A percentile compares a stretch with the other conserved stretches of the same genome.
Conservation (phyloP, 1,140 invertebrate genomes). For the Leptopilina boulardi region DNA sequence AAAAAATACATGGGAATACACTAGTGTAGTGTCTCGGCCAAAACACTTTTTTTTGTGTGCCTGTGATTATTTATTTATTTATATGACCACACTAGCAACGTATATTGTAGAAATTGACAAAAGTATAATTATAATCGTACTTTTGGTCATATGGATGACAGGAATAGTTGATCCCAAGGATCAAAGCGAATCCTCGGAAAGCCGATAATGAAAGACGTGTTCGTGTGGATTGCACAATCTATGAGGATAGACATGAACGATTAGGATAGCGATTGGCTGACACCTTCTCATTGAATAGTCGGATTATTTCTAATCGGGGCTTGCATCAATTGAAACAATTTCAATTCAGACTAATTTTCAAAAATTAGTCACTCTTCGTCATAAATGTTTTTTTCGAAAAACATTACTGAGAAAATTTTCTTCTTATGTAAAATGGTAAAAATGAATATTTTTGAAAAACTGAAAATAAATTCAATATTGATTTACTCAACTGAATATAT, state of each 20-base stretch:
- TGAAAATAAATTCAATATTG: constrained; percentile 9
- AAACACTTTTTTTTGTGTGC: too few species aligned
- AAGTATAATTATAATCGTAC: background rate
- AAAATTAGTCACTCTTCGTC: too few species aligned
- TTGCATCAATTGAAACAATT: constrained; percentile 14
- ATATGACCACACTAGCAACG: too few species aligned
- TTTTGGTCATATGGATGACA: background rate
- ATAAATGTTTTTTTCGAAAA: too few species aligned
- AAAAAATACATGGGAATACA: too few species aligned
- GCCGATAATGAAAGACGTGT: constrained; percentile 31
- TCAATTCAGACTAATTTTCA: background rate
- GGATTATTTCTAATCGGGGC: constrained; percentile 24
- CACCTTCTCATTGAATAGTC: background rate
- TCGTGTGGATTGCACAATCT: constrained; percentile 9
- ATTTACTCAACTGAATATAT: background rate
- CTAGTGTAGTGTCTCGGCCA: too few species aligned
- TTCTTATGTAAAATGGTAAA: too few species aligned
- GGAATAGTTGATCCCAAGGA: constrained; percentile 3
- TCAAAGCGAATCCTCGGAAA: constrained; percentile 26
- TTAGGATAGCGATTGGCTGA: background rate
- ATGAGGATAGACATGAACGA: background rate
- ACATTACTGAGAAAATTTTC: too few species aligned
- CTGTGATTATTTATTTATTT: too few species aligned
- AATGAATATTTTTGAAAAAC: background rate
- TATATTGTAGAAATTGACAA: background rate